Percentiles rank a stretch among this genome's conserved stretches.
These are phyloP conservation scores for Prionchulus punctatus DNA, from an alignment of 2,888 invertebrate species.

Conservation along the genomic window DNA sequence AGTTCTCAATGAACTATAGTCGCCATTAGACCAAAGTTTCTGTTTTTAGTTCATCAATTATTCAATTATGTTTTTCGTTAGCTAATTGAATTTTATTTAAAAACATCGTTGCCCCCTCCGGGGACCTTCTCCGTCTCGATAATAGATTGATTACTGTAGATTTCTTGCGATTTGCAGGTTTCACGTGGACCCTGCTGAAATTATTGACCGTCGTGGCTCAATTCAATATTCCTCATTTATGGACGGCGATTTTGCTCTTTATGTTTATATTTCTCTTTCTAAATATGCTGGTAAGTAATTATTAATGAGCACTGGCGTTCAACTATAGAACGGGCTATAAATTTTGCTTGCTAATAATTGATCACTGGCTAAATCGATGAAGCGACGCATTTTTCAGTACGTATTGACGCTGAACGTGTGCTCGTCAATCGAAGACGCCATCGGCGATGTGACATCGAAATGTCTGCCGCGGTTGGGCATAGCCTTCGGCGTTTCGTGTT, in stretches of 20 bases:
- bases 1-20: too few species aligned
- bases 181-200: conserved; percentile 8
- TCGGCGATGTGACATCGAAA: conserved; percentile 23
- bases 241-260: conserved; percentile 21
- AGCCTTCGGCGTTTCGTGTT: conserved; percentile 20
- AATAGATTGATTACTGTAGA: too few species aligned
- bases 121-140: too few species aligned
- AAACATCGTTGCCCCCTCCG: too few species aligned
- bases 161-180: background rate
- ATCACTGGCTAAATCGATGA: conserved; percentile 7
- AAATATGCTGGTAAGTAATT: conserved; percentile 22
- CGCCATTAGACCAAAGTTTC: too few species aligned
- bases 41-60: too few species aligned
- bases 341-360: background rate
- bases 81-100: too few species aligned
- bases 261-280: conserved; percentile 20
- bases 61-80: too few species aligned
- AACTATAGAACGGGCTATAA: background rate
- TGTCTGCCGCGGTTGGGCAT: conserved; percentile 26
- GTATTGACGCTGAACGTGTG: conserved; percentile 25
- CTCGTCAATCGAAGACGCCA: conserved; percentile 25
- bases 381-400: conserved; percentile 20
- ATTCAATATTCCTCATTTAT: conserved; percentile 20
- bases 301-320: too few species aligned
- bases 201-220: background rate